Evolutionary conservation across 2,797 vertebrate species (phyloP).

Genomic region (Austrolebias charrua): DNA sequence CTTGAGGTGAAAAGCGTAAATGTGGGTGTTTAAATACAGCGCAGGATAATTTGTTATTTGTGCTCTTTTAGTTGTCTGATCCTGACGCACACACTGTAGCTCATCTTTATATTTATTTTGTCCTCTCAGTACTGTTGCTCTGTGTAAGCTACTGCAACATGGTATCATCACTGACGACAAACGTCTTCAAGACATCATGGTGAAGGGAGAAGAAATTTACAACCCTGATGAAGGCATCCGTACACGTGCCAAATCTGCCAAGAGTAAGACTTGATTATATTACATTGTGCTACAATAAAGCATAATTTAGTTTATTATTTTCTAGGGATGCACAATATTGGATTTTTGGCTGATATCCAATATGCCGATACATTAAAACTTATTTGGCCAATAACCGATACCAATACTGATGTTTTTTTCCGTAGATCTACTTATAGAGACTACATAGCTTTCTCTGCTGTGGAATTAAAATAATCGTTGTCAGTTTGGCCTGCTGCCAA

Average conservation of each 20-base stretch:
- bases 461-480: no score
- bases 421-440: no score
- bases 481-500: no score
- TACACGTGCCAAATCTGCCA: conserved; percentile 93
- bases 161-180: conserved; percentile 95
- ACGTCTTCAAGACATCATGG: conserved; percentile 94
- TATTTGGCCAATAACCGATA: no score
- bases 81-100: not conserved
- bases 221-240: conserved; percentile 90
- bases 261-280: conserved; percentile 79
- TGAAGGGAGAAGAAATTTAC: conserved; percentile 97
- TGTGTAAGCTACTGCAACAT: conserved; percentile 97
- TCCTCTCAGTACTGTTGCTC: conserved; percentile 87
- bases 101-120: not conserved
- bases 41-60: not conserved
- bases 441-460: no score
- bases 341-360: no score
- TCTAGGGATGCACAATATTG: no score
- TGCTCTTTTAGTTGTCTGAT: not conserved
- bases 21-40: not conserved
- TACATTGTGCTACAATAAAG: not conserved
- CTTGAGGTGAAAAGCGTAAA: no score
- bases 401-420: no score
- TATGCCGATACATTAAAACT: no score
- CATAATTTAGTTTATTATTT: no score